Percentiles rank a stretch among this genome's conserved stretches.
These are phyloP conservation scores for Bujurquina vittata DNA, from an alignment of 2,113 vertebrate species.

Conservation along the genomic window DNA sequence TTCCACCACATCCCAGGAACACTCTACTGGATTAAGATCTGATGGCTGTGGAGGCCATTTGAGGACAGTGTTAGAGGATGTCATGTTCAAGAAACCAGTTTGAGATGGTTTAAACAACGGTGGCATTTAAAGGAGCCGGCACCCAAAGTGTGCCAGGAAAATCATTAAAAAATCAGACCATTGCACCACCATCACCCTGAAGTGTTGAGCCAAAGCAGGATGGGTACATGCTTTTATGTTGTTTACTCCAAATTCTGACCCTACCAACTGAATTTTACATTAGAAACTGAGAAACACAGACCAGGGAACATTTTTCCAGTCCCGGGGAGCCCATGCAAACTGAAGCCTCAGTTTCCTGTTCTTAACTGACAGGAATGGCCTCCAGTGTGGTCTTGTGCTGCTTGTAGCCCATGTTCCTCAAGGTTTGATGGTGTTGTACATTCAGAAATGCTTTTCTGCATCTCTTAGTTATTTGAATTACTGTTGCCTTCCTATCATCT, in stretches of 20 bases:
- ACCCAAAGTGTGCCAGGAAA: not conserved
- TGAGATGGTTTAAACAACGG: not conserved
- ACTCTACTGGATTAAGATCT: not conserved
- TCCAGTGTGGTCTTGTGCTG: fast-evolving
- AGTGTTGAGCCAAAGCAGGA: fast-evolving
- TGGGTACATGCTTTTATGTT: not conserved
- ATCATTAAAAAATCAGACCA: not conserved
- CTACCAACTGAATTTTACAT: not conserved
- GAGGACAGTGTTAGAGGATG: too few relatives aligned
- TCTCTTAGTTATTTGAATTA: fast-evolving
- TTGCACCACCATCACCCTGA: not conserved
- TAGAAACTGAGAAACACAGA: not conserved
- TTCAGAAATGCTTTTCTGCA: not conserved
- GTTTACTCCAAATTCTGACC: not conserved
- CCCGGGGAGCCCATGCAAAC: not conserved
- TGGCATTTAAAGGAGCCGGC: not conserved
- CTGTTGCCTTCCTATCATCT: not conserved
- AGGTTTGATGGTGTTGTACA: not conserved
- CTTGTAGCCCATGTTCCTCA: not conserved
- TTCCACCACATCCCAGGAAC: not conserved
- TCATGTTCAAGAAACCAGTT: not conserved
- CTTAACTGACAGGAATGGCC: not conserved
- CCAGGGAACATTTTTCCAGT: not conserved
- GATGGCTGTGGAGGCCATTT: not conserved
- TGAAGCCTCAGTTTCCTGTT: not conserved